Percentiles rank a stretch among this genome's conserved stretches.
These are phyloP conservation scores for Drosophila trichaetosa DNA, from an alignment of 2,888 invertebrate genomes.

Conservation along the genomic window DNA sequence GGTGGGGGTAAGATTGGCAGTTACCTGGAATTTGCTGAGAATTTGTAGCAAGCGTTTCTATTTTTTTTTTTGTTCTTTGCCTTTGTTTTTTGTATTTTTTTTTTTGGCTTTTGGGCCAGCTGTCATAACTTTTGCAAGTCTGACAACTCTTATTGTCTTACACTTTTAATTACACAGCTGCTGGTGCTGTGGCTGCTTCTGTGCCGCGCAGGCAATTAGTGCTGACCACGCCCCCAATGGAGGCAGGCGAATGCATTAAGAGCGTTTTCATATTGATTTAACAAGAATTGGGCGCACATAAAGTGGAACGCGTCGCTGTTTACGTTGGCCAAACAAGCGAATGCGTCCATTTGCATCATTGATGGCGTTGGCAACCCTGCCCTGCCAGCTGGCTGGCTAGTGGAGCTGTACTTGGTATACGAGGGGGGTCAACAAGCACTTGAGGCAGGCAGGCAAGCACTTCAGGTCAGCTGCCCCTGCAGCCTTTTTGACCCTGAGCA, in stretches of 20 bases:
- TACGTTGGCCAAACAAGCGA: slow-evolving; percentile 66
- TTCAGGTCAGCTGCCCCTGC: slow-evolving; percentile 23
- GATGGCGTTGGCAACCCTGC: slow-evolving; percentile 59
- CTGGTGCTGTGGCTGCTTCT: not conserved
- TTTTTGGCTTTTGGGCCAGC: slow-evolving; percentile 26
- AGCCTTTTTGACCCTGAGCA: slow-evolving; percentile 48
- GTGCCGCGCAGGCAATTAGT: slow-evolving; percentile 36
- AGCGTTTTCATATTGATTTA: slow-evolving; percentile 51
- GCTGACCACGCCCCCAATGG: slow-evolving; percentile 20
- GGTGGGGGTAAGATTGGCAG: not conserved
- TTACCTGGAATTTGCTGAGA: slow-evolving; percentile 49
- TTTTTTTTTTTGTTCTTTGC: not conserved
- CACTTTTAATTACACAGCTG: slow-evolving; percentile 50
- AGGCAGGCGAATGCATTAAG: slow-evolving; percentile 9
- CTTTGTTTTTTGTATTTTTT: not conserved
- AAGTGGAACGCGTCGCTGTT: slow-evolving; percentile 57
- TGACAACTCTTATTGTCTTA: slow-evolving; percentile 25
- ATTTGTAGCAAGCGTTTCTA: slow-evolving; percentile 36
- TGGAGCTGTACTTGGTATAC: not conserved
- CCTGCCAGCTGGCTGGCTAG: not conserved
- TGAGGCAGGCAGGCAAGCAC: slow-evolving; percentile 2
- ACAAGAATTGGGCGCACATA: slow-evolving; percentile 38
- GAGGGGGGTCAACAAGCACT: slow-evolving; percentile 10
- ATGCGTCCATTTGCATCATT: slow-evolving; percentile 51
- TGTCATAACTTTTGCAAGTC: slow-evolving; percentile 54